Percentiles rank a stretch among this genome's conserved stretches.
Evolutionary conservation across 2,797 vertebrate genomes (phyloP).

Genomic region (Spea hammondii): DNA sequence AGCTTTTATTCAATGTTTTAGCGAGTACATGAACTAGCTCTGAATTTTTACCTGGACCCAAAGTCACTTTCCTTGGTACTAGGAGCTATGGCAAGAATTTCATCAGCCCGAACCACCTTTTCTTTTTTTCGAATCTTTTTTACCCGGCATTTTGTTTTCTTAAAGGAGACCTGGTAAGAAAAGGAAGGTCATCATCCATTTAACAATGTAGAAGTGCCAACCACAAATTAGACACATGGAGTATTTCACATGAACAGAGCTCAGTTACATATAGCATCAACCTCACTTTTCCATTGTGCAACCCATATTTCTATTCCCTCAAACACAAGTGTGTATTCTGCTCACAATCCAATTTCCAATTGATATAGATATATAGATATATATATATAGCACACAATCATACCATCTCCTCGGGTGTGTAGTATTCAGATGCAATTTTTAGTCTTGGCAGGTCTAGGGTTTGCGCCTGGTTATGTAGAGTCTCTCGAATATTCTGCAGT

Average conservation of each 20-base stretch:
- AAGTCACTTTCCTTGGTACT: slow-evolving; percentile 77
- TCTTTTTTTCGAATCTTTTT: slow-evolving; percentile 87
- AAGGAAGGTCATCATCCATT: too few species aligned
- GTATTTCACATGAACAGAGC: too few species aligned
- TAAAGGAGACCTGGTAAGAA: slow-evolving; percentile 71
- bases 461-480: slow-evolving; percentile 78
- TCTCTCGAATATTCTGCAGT: slow-evolving; percentile 78
- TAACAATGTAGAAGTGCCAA: too few species aligned
- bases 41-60: slow-evolving; percentile 74
- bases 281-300: too few species aligned
- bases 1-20: too few species aligned
- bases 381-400: slow-evolving; percentile 39
- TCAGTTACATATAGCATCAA: too few species aligned
- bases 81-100: slow-evolving; percentile 61
- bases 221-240: too few species aligned
- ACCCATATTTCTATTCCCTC: too few species aligned
- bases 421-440: slow-evolving; percentile 81
- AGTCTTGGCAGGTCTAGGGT: slow-evolving; percentile 73
- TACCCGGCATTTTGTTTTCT: slow-evolving; percentile 82
- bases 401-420: slow-evolving; percentile 85
- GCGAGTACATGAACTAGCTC: too few species aligned
- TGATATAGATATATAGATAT: too few species aligned
- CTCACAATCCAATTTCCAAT: too few species aligned
- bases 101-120: slow-evolving; percentile 59
- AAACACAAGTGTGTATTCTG: too few species aligned